These are phyloP conservation scores for Panagrolaimus sp. DNA, from an alignment of 1,140 invertebrate species.

Conservation along the genomic window DNA sequence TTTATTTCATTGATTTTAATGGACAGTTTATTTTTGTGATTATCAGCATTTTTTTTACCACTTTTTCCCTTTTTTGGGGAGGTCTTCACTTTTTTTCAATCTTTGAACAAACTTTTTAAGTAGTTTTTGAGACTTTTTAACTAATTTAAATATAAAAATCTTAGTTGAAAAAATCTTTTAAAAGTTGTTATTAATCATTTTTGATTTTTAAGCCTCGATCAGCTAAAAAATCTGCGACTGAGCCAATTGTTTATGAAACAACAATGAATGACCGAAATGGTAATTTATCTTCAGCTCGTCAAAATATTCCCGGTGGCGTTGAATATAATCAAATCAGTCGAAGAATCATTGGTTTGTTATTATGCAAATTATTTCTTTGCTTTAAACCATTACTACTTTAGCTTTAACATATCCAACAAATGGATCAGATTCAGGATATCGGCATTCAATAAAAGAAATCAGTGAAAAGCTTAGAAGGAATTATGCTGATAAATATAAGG, in stretches of 20 bases:
- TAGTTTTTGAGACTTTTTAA: neutral
- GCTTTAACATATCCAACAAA: constrained; percentile 71
- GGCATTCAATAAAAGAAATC: constrained; percentile 67
- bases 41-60: neutral
- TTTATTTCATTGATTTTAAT: neutral
- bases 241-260: neutral
- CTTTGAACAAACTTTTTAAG: neutral
- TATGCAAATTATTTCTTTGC: neutral
- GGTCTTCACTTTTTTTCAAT: no score
- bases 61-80: neutral
- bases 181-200: no score
- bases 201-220: neutral
- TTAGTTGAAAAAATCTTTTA: no score
- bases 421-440: constrained; percentile 67
- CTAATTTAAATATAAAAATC: neutral
- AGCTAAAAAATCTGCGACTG: constrained; percentile 12
- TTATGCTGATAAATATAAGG: constrained; percentile 34
- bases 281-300: neutral
- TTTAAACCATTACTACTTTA: constrained; percentile 42
- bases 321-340: constrained; percentile 62
- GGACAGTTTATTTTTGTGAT: neutral
- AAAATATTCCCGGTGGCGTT: constrained; percentile 28
- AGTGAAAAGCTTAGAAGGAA: constrained; percentile 60
- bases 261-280: constrained; percentile 9
- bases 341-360: constrained; percentile 20